phyloP scores from a whole-genome alignment of 2,113 vertebrate species.

The Psammodynastes pulverulentus region DNA sequence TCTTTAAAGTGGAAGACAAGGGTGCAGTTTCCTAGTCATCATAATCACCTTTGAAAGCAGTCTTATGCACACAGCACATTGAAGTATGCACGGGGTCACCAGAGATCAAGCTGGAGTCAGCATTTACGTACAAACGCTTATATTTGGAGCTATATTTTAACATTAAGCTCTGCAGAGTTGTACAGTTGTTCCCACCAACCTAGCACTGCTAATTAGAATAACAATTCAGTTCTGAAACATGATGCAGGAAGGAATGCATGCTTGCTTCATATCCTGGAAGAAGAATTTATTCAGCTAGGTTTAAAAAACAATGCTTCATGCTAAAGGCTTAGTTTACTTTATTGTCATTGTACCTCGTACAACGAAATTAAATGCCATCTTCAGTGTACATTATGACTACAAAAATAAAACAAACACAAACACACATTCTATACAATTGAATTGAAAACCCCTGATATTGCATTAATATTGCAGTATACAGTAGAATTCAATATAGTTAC shows the following conservation, averaged over 20 bases:
- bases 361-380: no score
- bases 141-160: not conserved
- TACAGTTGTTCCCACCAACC: not conserved
- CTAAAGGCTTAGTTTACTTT: no score
- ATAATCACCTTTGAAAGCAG: not conserved
- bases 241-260: not conserved
- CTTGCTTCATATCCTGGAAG: not conserved
- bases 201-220: not conserved
- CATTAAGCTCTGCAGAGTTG: not conserved
- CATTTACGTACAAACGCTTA: not conserved
- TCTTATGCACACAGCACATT: not conserved
- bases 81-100: not conserved
- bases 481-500: no score
- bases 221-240: not conserved
- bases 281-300: not conserved
- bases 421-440: no score
- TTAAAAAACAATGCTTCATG: not conserved
- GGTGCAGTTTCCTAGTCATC: not conserved
- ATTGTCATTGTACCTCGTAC: no score
- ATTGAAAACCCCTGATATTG: no score
- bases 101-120: not conserved
- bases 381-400: no score
- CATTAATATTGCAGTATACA: no score
- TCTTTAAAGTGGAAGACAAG: not conserved
- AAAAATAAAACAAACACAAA: no score